Base-by-base conservation (phyloP, 2,113 vertebrate genomes). In the Spizaetus ornatus region DNA sequence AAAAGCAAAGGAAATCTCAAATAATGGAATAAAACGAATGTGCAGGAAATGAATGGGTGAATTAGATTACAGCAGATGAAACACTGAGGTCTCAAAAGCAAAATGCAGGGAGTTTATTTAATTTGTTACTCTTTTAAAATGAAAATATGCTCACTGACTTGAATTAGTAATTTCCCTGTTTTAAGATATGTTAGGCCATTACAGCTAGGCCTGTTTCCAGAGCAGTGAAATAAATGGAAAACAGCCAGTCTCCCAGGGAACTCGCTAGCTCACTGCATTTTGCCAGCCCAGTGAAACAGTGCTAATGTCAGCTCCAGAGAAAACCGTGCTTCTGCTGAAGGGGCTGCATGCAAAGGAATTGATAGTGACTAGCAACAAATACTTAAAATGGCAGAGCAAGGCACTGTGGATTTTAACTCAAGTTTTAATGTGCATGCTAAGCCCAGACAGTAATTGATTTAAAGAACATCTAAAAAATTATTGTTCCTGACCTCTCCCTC, bases 1-100 rank as follows among this genome's bases (percentile, higher is more conserved):
- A 97, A 96, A 97, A 95, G 96, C 93, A 96, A 97, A 97, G 92
- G 94, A 97, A 97, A 95, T 97, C 81, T 96, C 90, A 90, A 91
- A 97, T 95, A 97, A 97, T 88, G 55, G 93, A 88, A 96, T 97
- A 95, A 97, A 97, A 97, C 86, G 93, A 96, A 94, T 88, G 90
- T 82, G 94, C 89, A 96, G 96, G 96, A 93, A 95, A 97, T 93
- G 94, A 97, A 95, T 77, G 90, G 78, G 78, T 95, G 93, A 97
- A 97, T 97, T 97, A 95, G 94, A 97, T 97, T 97, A 97, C 62
- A 70, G 72, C 66, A 92, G 96, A 97, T 93, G 95, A 97, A 97
- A 95, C 90, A 82, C 74, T 62, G 83, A 90, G 78, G 95, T 90
- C 78, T 97, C 83, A 95, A 96, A 89, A 90, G 90, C 81, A 97